Base-by-base conservation (phyloP, 2,797 vertebrate species). In the Sebastes matsubarae region DNA sequence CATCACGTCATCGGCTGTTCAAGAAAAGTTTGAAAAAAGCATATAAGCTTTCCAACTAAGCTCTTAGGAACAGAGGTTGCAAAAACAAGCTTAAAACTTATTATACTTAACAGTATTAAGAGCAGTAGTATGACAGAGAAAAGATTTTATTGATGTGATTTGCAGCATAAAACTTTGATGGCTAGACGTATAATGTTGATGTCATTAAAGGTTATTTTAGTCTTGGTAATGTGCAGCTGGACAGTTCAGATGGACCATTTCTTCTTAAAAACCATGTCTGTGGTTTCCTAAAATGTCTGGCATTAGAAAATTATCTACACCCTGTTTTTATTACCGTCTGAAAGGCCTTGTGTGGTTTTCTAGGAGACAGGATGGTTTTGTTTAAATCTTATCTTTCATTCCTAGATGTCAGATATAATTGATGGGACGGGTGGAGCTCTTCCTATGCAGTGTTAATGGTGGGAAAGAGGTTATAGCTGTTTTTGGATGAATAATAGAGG, bases 281-380 rank as follows among this genome's bases (percentile, higher is more conserved):
- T 54, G 80, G 82, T 84, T 82, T 82, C 55, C 73, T 9, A 55
- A 73, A 84, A 77, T 55, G 77, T 75, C 81, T 85, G 81, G 74
- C 25, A 76, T 81, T 66, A 61, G 42, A 80, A 34, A 82, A 81
- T 80, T 67, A 74, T 83, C 79, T 80, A 71, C 80, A 80, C 59
- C 75, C 83, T 87, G 87, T 89, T 90, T 92, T 88, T 87, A 75
- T 85, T 79, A 58, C 29, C 3, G 72, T 85, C 84, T 90, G 84
- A 85, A 81, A 67, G 65, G 68, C 60, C 72, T 57, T 30, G 38
- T 66, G 77, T 72, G 81, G 74, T 74, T 88, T 52, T 86, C 18
- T 60, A 80, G 54, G 55, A 77, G 67, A 57, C 78, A 59, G 16
- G 74, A 78, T 10, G 10, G 65, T 75, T 80, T 83, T 75, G 59